phyloP scores from a whole-genome alignment of 2,797 vertebrate species.

The Characodon lateralis region DNA sequence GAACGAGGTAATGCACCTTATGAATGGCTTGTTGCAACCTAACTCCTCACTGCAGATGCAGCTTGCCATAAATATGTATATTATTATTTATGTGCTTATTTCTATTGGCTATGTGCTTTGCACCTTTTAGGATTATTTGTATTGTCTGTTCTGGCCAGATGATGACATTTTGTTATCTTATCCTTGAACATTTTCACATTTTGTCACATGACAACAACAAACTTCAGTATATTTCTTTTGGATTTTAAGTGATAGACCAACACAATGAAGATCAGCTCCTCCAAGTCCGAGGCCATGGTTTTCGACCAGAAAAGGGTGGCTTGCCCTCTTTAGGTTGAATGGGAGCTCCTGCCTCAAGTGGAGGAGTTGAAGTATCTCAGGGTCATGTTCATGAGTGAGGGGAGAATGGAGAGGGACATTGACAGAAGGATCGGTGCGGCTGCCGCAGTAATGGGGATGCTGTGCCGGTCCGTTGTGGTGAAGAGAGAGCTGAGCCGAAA shows the following conservation, averaged over 20 bases:
- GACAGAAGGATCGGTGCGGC: too few species aligned
- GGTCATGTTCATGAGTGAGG: too few species aligned
- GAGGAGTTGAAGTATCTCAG: too few species aligned
- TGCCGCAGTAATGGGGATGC: too few species aligned
- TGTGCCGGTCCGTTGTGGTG: too few species aligned
- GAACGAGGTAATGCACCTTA: constrained; percentile 37
- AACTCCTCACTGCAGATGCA: constrained; percentile 59
- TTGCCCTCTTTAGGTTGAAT: too few species aligned
- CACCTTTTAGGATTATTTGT: background rate
- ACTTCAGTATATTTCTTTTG: background rate
- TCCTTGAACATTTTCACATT: background rate
- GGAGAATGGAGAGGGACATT: too few species aligned
- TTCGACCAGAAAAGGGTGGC: too few species aligned
- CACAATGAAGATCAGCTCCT: background rate
- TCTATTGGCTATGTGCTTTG: background rate
- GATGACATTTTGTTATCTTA: background rate
- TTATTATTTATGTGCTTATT: background rate
- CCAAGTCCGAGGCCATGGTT: too few species aligned
- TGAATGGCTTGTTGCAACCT: constrained; percentile 38
- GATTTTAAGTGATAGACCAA: background rate
- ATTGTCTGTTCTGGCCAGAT: background rate
- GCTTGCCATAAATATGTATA: background rate
- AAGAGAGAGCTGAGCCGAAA: too few species aligned
- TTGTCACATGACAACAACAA: background rate
- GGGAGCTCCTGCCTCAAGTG: too few species aligned